Base-by-base conservation (phyloP, 1,140 invertebrate species). In the Lethrus apterus region DNA sequence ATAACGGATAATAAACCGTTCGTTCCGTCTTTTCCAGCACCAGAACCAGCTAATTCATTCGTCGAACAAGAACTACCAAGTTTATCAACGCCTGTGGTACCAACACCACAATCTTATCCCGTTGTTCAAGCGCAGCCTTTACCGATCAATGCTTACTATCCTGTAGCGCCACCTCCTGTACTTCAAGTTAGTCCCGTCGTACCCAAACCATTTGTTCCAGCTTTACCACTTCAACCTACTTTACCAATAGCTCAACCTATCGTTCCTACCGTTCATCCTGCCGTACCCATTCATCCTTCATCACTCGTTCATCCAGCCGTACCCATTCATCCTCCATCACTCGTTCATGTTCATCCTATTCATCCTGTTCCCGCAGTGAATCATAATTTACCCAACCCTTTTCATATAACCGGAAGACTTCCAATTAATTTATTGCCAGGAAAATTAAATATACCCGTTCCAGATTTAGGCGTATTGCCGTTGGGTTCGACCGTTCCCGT, bases 381-480 rank as follows among this genome's bases (percentile, higher is more conserved):
- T 38, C n/a, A 42, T 29, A 24, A 21, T 11, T 11, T 29, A 17
- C 4, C 29, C 9, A n/a, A n/a, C n/a, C n/a, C n/a, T n/a, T n/a
- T n/a, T n/a, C 24, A 26, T 11, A 11, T 19, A 4, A 21, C n/a
- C n/a, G 29, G 15, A 9, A 13, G 21, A 0, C 3, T 30, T 10
- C 40, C 40, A 14, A 29, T 42, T 29, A 42, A 42, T 17, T 14
- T 14, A 2, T 9, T 42, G 17, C 40, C 40, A 4, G 40, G 40
- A 9, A 26, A 14, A 13, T 9, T 38, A 5, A 24, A 42, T 26
- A 17, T 42, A n/a, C 40, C 40, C 5, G 40, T 42, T 42, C 40
- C 40, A 8, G 24, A 42, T 42, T 29, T 42, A 26, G 40, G 40
- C 4, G 40, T 42, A 4, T 11, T 42, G n/a, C 40, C 40, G 5